Conservation (phyloP, 2,113 vertebrate genomes). For the Pseudopipra pipra region DNA sequence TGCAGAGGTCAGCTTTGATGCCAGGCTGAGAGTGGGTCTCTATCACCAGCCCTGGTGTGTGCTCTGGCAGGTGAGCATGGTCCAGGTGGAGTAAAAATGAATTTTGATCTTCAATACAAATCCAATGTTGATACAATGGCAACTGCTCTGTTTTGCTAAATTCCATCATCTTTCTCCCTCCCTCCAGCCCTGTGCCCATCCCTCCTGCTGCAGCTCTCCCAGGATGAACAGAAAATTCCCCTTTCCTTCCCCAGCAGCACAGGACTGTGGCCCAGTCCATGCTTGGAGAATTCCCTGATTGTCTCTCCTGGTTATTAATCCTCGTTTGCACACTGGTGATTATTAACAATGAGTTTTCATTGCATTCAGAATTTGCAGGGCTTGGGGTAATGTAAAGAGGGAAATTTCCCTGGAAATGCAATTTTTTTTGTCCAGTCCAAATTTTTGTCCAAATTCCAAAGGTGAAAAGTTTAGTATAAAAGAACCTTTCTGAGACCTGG, state of each 20-base stretch:
- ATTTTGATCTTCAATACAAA: background rate
- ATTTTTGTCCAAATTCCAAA: too few relatives aligned
- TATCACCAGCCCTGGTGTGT: accelerated
- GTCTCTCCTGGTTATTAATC: background rate
- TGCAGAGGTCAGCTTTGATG: background rate
- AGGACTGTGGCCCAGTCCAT: background rate
- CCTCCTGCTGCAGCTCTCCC: background rate
- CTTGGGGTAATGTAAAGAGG: background rate
- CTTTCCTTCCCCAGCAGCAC: background rate
- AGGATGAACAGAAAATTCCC: background rate
- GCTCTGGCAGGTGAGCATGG: accelerated
- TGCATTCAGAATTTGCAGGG: background rate
- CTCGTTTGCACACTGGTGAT: background rate
- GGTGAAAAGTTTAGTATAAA: background rate
- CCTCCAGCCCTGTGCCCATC: background rate
- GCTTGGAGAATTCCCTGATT: background rate
- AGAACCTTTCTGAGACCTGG: background rate
- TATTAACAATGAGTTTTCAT: background rate
- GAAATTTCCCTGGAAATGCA: background rate
- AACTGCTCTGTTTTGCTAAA: background rate
- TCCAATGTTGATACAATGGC: background rate
- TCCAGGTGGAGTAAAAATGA: background rate
- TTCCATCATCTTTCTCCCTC: background rate
- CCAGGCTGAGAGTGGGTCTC: background rate
- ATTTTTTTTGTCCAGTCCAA: background rate